Evolutionary conservation across 2,888 invertebrate species (phyloP).

Genomic region (Eristalis tenax): DNA sequence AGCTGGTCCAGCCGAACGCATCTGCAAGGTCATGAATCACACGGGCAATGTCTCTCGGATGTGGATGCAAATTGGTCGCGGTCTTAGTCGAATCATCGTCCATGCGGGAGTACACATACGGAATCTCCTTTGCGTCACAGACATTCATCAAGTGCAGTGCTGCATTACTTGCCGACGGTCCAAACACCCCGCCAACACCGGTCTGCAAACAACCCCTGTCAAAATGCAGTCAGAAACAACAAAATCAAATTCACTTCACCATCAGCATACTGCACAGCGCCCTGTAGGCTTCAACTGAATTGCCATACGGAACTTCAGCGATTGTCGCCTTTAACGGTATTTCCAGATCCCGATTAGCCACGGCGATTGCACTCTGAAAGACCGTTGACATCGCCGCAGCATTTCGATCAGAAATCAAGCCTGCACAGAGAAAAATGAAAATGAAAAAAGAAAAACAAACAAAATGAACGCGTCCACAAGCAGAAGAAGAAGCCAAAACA

Average conservation of each 20-base stretch:
- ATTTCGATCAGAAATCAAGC: slow-evolving; percentile 77
- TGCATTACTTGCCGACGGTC: slow-evolving; percentile 87
- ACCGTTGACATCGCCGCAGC: slow-evolving; percentile 75
- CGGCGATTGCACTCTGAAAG: slow-evolving; percentile 78
- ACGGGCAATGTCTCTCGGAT: slow-evolving; percentile 84
- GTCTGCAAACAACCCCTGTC: slow-evolving; percentile 78
- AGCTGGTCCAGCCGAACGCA: slow-evolving; percentile 90
- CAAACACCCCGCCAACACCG: slow-evolving; percentile 91
- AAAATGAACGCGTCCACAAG: neutral
- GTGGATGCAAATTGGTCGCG: slow-evolving; percentile 88
- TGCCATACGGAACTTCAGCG: slow-evolving; percentile 82
- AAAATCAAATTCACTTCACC: slow-evolving; percentile 76
- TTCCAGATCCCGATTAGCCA: slow-evolving; percentile 77
- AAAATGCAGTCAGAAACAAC: neutral
- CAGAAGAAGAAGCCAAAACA: neutral
- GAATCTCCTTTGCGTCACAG: slow-evolving; percentile 91
- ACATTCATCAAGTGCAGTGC: slow-evolving; percentile 90
- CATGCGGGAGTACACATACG: slow-evolving; percentile 90
- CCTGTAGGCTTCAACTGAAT: slow-evolving; percentile 82
- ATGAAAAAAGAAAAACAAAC: neutral
- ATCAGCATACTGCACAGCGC: slow-evolving; percentile 83
- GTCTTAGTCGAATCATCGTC: slow-evolving; percentile 84
- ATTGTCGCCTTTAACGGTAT: slow-evolving; percentile 74
- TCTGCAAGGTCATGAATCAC: slow-evolving; percentile 87
- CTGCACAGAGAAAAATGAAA: slow-evolving; percentile 64